phyloP scores from a whole-genome alignment of 2,797 vertebrate genomes.

The Cynopterus sphinx region DNA sequence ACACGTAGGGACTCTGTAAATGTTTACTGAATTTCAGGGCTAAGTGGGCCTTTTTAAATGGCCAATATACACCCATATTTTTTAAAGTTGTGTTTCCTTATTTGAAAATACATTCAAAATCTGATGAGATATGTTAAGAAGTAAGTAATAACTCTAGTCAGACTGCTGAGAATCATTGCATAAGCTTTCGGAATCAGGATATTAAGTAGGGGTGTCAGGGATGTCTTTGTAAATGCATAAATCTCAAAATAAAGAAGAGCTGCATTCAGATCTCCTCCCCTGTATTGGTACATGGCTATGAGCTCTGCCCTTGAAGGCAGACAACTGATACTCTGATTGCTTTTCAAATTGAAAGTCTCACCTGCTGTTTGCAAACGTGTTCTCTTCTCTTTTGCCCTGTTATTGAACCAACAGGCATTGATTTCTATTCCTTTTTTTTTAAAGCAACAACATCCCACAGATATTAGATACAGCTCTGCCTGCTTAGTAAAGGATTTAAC shows the following conservation, averaged over 20 bases:
- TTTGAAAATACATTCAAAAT: slow-evolving; percentile 17
- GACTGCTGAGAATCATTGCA: slow-evolving; percentile 24
- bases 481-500: slow-evolving; percentile 57
- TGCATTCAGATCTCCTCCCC: not conserved
- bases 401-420: slow-evolving; percentile 85
- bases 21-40: not conserved
- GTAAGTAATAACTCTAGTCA: not conserved
- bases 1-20: not conserved
- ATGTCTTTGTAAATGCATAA: slow-evolving; percentile 39
- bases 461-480: slow-evolving; percentile 37
- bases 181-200: not conserved
- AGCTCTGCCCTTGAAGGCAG: slow-evolving; percentile 79
- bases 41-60: not conserved
- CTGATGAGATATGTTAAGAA: not conserved
- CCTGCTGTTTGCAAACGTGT: slow-evolving; percentile 83
- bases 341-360: slow-evolving; percentile 81
- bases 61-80: not conserved
- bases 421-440: slow-evolving; percentile 73
- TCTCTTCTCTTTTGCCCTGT: slow-evolving; percentile 75
- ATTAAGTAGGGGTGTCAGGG: not conserved
- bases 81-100: not conserved
- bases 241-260: slow-evolving; percentile 27
- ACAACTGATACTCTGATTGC: slow-evolving; percentile 80
- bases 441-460: slow-evolving; percentile 62
- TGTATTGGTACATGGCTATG: slow-evolving; percentile 43